Evolutionary conservation across 2,888 invertebrate species (phyloP), one percentile per base, ranked within the genome.

Genomic region (Laothoe populi): DNA sequence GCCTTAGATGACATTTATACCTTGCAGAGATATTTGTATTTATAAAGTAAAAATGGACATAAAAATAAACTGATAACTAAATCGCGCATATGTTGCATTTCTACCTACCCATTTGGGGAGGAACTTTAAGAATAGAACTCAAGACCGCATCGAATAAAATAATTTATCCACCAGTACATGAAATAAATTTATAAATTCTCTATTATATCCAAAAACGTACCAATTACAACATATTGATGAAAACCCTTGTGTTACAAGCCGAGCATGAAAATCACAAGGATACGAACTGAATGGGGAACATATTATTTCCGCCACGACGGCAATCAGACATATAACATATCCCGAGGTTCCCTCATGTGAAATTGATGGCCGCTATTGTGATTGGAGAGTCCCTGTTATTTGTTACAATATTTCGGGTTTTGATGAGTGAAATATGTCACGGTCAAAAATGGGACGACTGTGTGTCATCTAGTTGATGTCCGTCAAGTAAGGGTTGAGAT

Each of bases 241-340:
- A 58, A 62, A 49, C 59, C 48, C 62, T 59, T 46, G 19, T 10
- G 11, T 26, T 24, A 31, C 16, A 26, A 49, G 26, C 13, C 73
- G 68, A 70, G 74, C 78, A 79, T 75, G 73, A 80, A 78, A 76
- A 74, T 79, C 78, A 74, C 73, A 65, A 70, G 75, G 76, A 72
- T 67, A 66, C 70, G 72, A 72, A 74, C 77, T 78, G 74, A 67
- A 82, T 82, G 78, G 79, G 78, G 76, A 74, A 75, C 76, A 75
- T 74, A 85, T 86, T 86, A 86, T 76, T 83, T 82, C 80, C 79
- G 81, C 78, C 74, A 77, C 73, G 75, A 72, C 74, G 76, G 71
- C 83, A 82, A 85, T 87, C 84, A 79, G 64, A 79, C 77, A 83
- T 82, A 78, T 79, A 80, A 84, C 86, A 73, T 74, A 71, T 73